A percentile compares a stretch with the other conserved stretches of the same genome.
These are phyloP conservation scores for Lucilia sericata DNA, from an alignment of 1,140 invertebrate genomes.

Conservation along the genomic window DNA sequence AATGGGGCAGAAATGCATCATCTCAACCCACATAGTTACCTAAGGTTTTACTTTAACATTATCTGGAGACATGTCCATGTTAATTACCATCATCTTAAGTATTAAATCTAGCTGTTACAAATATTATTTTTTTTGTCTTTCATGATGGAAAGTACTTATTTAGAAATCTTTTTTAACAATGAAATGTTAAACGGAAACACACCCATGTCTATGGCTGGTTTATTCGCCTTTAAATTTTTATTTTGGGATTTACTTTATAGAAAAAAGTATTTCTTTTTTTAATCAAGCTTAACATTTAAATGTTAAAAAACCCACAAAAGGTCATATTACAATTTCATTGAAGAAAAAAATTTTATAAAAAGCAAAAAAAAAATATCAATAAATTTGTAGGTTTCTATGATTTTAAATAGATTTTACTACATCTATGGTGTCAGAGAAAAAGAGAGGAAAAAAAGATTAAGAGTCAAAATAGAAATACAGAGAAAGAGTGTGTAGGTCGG, in stretches of 20 bases:
- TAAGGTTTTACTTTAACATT: too few species aligned
- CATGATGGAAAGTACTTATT: too few species aligned
- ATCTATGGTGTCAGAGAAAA: not conserved
- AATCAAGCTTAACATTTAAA: not conserved
- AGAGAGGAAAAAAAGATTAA: not conserved
- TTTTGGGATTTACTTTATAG: not conserved
- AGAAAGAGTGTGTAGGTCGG: not conserved
- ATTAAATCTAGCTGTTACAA: too few species aligned
- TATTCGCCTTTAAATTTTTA: not conserved
- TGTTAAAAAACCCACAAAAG: not conserved
- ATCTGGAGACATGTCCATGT: too few species aligned
- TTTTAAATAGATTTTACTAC: conserved; percentile 4
- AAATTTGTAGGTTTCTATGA: conserved; percentile 6
- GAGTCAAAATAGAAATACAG: not conserved
- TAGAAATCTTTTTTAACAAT: too few species aligned
- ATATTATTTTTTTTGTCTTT: too few species aligned
- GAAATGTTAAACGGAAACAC: not conserved
- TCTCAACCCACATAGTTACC: too few species aligned
- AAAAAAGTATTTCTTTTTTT: not conserved
- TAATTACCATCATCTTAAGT: too few species aligned
- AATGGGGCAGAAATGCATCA: too few species aligned
- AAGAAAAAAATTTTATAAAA: not conserved
- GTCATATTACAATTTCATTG: conserved; percentile 24
- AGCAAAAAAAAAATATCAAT: not conserved
- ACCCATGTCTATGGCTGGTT: not conserved